Evolutionary conservation across 2,113 vertebrate genomes (phyloP).

Genomic region (Platanista minor): DNA sequence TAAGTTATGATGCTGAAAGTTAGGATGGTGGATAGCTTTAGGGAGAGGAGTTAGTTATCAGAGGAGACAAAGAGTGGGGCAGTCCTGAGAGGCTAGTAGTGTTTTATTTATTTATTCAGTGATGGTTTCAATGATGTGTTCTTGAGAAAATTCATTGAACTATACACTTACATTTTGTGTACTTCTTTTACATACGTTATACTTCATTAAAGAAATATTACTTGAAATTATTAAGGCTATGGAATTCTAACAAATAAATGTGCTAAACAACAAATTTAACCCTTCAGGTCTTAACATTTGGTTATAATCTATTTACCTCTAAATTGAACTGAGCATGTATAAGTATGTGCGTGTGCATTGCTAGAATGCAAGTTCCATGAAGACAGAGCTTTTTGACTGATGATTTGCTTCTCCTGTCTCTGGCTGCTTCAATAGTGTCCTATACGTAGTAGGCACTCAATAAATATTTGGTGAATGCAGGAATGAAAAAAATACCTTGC

Average conservation of each 20-base stretch:
- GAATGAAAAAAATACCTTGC: constrained; percentile 28
- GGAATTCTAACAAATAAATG: background rate
- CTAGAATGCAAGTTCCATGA: background rate
- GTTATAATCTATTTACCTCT: background rate
- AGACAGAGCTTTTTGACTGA: background rate
- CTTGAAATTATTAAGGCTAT: background rate
- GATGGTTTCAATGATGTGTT: background rate
- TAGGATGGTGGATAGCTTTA: background rate
- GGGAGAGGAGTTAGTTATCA: background rate
- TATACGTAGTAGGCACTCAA: background rate
- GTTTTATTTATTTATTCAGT: background rate
- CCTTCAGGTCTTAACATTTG: background rate
- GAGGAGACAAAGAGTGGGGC: fast-evolving
- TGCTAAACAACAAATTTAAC: background rate
- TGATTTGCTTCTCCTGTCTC: background rate
- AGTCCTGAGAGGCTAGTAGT: background rate
- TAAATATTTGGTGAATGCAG: constrained; percentile 41
- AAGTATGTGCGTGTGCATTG: too few relatives aligned
- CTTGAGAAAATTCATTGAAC: background rate
- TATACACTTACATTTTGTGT: background rate
- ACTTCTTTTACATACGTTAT: background rate
- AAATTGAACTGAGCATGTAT: background rate
- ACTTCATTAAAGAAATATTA: background rate
- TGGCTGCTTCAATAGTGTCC: background rate
- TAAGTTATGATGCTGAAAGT: background rate